These are phyloP conservation scores for Branchellion lobata DNA, from an alignment of 2,888 invertebrate species.

Conservation along the genomic window DNA sequence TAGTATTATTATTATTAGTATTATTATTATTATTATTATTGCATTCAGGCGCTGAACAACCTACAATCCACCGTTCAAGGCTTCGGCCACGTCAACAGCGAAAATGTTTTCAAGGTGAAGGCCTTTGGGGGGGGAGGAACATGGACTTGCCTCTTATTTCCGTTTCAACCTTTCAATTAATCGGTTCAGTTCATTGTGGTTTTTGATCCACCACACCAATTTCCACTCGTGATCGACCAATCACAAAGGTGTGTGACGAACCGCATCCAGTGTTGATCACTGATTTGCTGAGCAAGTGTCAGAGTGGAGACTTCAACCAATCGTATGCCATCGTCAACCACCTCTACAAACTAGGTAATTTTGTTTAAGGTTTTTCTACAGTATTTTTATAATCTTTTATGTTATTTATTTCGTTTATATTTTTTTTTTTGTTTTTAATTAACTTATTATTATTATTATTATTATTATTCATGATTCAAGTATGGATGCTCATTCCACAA, in stretches of 20 bases:
- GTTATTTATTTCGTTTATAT: background rate
- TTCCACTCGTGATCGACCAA: too few relatives aligned
- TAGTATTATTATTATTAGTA: too few relatives aligned
- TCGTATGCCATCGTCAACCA: constrained; percentile 83
- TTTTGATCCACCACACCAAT: too few relatives aligned
- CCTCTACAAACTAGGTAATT: constrained; percentile 76
- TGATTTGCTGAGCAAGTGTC: constrained; percentile 83
- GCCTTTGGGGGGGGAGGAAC: too few relatives aligned
- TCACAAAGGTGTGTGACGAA: constrained; percentile 83
- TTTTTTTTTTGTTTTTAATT: background rate
- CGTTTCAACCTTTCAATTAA: too few relatives aligned
- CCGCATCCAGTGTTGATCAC: constrained; percentile 92
- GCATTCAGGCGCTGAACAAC: constrained; percentile 83
- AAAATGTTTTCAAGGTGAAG: constrained; percentile 86
- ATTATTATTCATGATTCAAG: background rate
- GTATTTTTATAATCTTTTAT: background rate
- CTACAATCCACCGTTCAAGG: constrained; percentile 90
- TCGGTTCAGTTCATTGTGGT: too few relatives aligned
- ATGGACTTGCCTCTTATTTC: background rate
- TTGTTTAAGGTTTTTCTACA: background rate
- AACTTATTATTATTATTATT: background rate
- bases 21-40: too few relatives aligned
- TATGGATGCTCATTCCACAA: too few relatives aligned
- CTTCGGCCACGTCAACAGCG: constrained; percentile 83
- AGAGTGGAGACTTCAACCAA: constrained; percentile 76